Evolutionary conservation across 2,888 invertebrate species (phyloP).

Genomic region (Tetranychus piercei): DNA sequence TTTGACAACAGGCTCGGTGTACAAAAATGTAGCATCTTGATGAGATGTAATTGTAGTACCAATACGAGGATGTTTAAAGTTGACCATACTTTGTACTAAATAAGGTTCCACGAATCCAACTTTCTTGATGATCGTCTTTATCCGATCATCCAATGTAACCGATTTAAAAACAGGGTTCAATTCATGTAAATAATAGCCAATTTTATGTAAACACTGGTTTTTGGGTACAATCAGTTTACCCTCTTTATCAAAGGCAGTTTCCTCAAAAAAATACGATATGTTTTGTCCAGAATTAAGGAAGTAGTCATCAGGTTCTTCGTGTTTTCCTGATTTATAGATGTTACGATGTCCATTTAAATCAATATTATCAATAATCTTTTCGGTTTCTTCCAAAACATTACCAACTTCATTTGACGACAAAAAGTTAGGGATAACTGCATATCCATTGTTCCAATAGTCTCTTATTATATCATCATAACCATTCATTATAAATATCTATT

Average conservation of each 20-base stretch:
- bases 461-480: too few species aligned
- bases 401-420: too few species aligned
- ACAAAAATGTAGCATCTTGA: constrained; percentile 63
- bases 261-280: constrained; percentile 55
- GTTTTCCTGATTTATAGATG: too few species aligned
- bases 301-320: too few species aligned
- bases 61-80: constrained; percentile 79
- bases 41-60: constrained; percentile 46
- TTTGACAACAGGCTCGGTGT: constrained; percentile 55
- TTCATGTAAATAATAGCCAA: constrained; percentile 73
- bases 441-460: too few species aligned
- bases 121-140: constrained; percentile 53
- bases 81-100: constrained; percentile 89
- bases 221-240: constrained; percentile 41
- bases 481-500: too few species aligned
- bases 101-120: constrained; percentile 50
- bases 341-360: too few species aligned
- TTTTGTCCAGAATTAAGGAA: too few species aligned
- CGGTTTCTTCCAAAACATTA: too few species aligned
- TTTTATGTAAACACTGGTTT: constrained; percentile 41
- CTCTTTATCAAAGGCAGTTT: constrained; percentile 51
- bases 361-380: too few species aligned
- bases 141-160: constrained; percentile 61
- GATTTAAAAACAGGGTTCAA: constrained; percentile 59
- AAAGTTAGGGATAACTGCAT: too few species aligned